These are phyloP conservation scores for Ditylenchus dipsaci DNA, from an alignment of 1,140 invertebrate species.

Conservation along the genomic window DNA sequence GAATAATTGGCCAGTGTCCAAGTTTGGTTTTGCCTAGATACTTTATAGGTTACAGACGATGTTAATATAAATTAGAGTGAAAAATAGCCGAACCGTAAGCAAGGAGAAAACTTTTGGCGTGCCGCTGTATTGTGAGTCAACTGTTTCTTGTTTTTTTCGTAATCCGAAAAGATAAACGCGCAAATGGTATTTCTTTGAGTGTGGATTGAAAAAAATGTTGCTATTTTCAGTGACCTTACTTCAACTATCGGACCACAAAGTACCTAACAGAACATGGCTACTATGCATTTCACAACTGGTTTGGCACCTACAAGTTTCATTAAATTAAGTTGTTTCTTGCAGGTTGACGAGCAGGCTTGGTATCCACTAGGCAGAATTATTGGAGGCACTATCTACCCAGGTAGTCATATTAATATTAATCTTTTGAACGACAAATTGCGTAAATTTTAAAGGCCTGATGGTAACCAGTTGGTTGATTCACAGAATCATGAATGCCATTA, in stretches of 20 bases:
- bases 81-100: too few species aligned
- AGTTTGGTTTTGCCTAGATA: too few species aligned
- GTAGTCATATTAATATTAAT: conserved; percentile 21
- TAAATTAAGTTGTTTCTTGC: conserved; percentile 75
- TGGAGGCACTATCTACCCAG: conserved; percentile 67
- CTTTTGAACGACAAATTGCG: conserved; percentile 2
- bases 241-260: conserved; percentile 95
- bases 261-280: conserved; percentile 99
- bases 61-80: too few species aligned
- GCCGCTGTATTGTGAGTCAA: too few species aligned
- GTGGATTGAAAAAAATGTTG: not conserved
- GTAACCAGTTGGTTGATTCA: conserved; percentile 85
- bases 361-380: conserved; percentile 96
- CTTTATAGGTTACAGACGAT: too few species aligned
- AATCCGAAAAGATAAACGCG: too few species aligned
- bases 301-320: too few species aligned
- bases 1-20: too few species aligned
- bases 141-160: too few species aligned
- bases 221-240: conserved; percentile 61
- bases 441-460: conserved; percentile 93
- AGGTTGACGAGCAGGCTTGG: conserved; percentile 98
- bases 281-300: conserved; percentile 99
- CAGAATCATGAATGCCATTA: conserved; percentile 81
- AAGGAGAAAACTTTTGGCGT: too few species aligned
- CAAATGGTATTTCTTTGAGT: not conserved